Base-by-base conservation (phyloP, 2,797 vertebrate species). In the Apogon hyalosoma region DNA sequence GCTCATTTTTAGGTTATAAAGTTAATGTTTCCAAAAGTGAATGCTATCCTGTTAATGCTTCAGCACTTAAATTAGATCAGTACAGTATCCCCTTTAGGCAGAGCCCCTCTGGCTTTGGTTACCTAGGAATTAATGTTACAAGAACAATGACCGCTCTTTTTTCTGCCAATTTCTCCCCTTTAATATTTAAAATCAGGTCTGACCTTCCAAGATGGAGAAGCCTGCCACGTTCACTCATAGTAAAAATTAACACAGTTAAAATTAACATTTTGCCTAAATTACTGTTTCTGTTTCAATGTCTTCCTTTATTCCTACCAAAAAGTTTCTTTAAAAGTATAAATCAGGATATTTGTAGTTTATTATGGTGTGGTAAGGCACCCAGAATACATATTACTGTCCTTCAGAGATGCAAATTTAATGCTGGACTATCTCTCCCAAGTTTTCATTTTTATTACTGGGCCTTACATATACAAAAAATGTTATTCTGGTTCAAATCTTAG, bases 1-100 rank as follows among this genome's bases (percentile, higher is more conserved):
- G 41, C 2, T 48, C n/a, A 8, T 59, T 65, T 10, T 65, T 40
- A 10, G 61, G 19, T 1, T 53, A 52, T 14, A 73, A 40, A 47
- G 21, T 63, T 0, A 63, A 63, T 57, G 31, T 51, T 5, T 24
- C 39, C 45, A 52, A 63, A 15, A 63, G 24, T 57, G 53, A 63
- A 71, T 68, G 63, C 1, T 67, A 48, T 4, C 56, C 55, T 36
- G 11, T 67, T 4, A 74, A 65, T 36, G n/a, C n/a, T 9, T 15
- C 11, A 14, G 49, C 47, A 11, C 9, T 4, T 16, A 11, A 41
- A 19, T 42, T 54, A 2, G 14, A 5, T 3, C 48, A 64, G 21
- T 33, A 19, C 8, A 38, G 42, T 16, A 5, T 54, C 1, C 70
- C 43, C 2, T 73, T 61, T 21, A 43, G 52, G 4, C 21, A 24